Evolutionary conservation across 2,888 invertebrate genomes (phyloP).

Genomic region (Branchellion lobata): DNA sequence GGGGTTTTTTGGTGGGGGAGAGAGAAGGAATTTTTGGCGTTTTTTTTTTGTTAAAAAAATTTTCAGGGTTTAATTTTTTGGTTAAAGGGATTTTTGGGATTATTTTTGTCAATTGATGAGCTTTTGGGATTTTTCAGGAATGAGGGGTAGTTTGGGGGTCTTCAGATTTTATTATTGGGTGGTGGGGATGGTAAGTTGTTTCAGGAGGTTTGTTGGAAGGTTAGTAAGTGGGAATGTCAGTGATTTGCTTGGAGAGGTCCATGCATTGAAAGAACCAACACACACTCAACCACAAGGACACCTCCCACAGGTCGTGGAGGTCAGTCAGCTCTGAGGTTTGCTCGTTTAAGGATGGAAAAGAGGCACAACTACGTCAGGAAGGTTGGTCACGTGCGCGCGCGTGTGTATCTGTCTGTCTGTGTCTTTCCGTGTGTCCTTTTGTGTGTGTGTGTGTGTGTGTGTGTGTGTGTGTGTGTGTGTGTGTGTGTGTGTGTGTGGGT

Average conservation of each 20-base stretch:
- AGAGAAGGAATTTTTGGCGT: background rate
- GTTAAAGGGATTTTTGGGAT: no score
- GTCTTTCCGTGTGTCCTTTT: no score
- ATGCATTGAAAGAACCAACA: no score
- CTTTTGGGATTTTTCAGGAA: no score
- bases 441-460: background rate
- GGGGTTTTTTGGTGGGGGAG: background rate
- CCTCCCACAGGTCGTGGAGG: constrained; percentile 92
- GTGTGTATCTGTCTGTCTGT: constrained; percentile 1
- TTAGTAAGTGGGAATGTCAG: no score
- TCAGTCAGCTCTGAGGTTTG: constrained; percentile 98
- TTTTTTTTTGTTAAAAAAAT: background rate
- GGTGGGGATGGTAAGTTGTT: no score
- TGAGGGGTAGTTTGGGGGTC: no score
- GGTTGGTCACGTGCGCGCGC: constrained; percentile 67
- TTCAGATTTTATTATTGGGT: no score
- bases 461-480: constrained; percentile 19
- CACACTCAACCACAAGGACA: no score
- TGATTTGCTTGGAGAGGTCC: no score
- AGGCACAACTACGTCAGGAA: constrained; percentile 98
- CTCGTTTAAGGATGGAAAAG: constrained; percentile 98
- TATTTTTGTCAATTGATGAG: no score
- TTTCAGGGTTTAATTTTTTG: background rate
- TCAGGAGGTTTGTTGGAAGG: no score
- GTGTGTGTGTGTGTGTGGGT: background rate